Evolutionary conservation across 2,113 vertebrate genomes (phyloP).

Genomic region (Chloebia gouldiae): DNA sequence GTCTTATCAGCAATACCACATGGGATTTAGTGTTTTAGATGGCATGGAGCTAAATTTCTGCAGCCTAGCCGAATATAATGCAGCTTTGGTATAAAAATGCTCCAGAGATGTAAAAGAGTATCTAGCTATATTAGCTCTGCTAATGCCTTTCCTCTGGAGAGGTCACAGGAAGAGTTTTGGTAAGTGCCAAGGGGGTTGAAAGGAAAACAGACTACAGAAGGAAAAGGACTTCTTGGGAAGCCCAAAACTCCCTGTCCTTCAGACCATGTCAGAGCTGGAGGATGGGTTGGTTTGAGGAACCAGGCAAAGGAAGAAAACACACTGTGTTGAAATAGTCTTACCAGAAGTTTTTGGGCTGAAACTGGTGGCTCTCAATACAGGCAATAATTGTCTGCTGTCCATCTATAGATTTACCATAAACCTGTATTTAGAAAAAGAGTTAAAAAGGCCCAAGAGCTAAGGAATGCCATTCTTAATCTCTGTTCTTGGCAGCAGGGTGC

Average conservation of each 20-base stretch:
- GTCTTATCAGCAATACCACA: neutral
- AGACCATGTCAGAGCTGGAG: neutral
- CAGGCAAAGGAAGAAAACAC: neutral
- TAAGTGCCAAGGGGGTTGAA: neutral
- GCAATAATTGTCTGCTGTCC: conserved; percentile 96
- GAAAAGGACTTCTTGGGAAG: neutral
- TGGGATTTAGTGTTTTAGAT: neutral
- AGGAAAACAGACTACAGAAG: neutral
- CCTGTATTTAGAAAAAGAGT: conserved; percentile 73
- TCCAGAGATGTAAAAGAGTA: neutral
- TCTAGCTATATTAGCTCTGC: neutral
- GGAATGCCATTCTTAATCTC: neutral
- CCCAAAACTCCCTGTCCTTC: neutral
- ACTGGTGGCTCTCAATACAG: conserved; percentile 95
- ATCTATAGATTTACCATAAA: conserved; percentile 95
- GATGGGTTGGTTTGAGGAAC: neutral
- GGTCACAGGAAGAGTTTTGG: neutral
- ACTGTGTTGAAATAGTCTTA: conserved; percentile 65
- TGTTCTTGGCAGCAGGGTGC: neutral
- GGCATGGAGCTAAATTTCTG: neutral
- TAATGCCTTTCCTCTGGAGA: neutral
- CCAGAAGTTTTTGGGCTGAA: conserved; percentile 97
- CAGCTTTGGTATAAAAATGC: neutral
- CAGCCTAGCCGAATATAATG: neutral
- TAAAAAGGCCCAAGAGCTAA: neutral